Evolutionary conservation across 2,113 vertebrate species (phyloP), one percentile per base, ranked within the genome.

Genomic region (Excalfactoria chinensis): DNA sequence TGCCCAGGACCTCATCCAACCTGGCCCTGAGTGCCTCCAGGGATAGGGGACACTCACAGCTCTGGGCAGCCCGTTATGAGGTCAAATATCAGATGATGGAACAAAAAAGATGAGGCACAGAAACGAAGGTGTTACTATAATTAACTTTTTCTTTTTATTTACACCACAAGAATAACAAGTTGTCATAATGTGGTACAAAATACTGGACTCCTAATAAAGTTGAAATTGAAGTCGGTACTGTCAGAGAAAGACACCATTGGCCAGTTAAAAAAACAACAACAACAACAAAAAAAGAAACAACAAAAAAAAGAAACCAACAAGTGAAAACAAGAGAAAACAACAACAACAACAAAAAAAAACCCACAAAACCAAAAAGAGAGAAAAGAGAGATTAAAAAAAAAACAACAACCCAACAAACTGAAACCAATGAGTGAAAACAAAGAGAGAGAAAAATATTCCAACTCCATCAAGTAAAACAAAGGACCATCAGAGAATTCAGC

Each of bases 141-240:
- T 97, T 97, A 96, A 97, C 93, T 96, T 97, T 97, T 96, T 96
- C 94, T 97, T 96, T 98, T 98, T 98, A 98, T 98, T 98, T 98
- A 98, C 98, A 98, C 97, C 98, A 98, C 98, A 97, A 97, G 97
- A 98, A 98, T 97, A 97, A 98, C 98, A 98, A 95, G 97, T 94
- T 97, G 97, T 96, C 97, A 97, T 95, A 97, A 97, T 96, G 97
- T 97, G 97, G 97, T 97, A 98, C 97, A 98, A 96, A 97, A 98
- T 97, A 97, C 98, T 98, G 97, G 97, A 97, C 97, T 97, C 97
- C 97, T 98, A 97, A 97, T 94, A 97, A 97, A 97, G 96, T 96
- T 98, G 97, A 96, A 95, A 95, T 97, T 60, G 96, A 97, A 96
- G 96, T 95, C 20, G 93, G 97, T 97, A 97, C 97, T 91, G 91